A percentile compares a stretch with the other conserved stretches of the same genome.
phyloP scores from a whole-genome alignment of 37 sponge, comb jelly and placozoan genomes.

The Haliclona indistincta region DNA sequence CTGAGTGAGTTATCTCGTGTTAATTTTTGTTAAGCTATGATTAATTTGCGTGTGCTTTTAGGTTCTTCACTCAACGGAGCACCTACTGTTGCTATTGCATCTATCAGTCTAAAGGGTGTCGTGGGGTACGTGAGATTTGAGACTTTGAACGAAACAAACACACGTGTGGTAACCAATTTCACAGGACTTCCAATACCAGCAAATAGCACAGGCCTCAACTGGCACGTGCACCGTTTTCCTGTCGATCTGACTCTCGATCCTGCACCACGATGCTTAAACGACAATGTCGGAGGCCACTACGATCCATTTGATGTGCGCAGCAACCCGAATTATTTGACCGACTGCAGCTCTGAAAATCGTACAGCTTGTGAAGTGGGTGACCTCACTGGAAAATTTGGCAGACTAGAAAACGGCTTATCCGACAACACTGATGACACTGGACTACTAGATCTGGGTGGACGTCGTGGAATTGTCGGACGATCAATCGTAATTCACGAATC shows the following conservation, averaged over 20 bases:
- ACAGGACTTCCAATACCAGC: neutral
- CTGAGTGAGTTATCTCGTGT: too few relatives aligned
- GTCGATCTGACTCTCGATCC: slow-evolving; percentile 50
- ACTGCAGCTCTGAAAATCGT: slow-evolving; percentile 13
- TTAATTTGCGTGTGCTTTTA: neutral
- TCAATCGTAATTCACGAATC: slow-evolving; percentile 38
- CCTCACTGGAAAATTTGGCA: slow-evolving; percentile 56
- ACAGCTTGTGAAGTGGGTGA: slow-evolving; percentile 49
- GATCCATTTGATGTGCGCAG: slow-evolving; percentile 4
- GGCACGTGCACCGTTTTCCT: slow-evolving; percentile 59
- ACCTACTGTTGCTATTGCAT: neutral
- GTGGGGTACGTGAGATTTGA: neutral
- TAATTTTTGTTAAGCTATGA: too few relatives aligned
- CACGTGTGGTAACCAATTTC: neutral
- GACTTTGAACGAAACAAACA: neutral
- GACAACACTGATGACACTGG: neutral
- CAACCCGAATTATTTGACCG: neutral
- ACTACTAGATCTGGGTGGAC: slow-evolving; percentile 1
- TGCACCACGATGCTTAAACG: slow-evolving; percentile 16
- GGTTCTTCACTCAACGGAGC: neutral
- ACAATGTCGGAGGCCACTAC: slow-evolving; percentile 24
- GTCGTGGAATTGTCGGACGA: slow-evolving; percentile 46
- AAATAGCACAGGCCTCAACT: neutral
- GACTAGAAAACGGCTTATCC: neutral
- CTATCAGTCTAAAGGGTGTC: neutral